Conservation (phyloP, 2,113 vertebrate species). For the Bos indicus region DNA sequence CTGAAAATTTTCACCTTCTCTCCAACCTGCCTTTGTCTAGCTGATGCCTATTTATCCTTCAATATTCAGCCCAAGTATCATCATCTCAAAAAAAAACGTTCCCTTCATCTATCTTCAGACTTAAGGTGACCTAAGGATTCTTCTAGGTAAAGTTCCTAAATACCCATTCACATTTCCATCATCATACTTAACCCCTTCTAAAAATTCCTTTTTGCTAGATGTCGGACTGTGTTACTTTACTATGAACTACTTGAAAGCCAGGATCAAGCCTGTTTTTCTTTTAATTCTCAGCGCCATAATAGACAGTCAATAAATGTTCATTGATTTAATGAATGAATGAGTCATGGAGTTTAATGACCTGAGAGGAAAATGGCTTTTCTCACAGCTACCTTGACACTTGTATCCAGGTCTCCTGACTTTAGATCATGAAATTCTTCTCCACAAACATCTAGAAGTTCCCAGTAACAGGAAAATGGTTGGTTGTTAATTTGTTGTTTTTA, state of each 20-base stretch:
- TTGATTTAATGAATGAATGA: not conserved
- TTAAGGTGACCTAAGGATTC: not conserved
- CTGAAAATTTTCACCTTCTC: not conserved
- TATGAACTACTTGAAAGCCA: not conserved
- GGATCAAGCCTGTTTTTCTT: not conserved
- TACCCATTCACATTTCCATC: not conserved
- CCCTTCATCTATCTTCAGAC: not conserved
- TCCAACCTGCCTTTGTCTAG: not conserved
- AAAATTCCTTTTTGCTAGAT: not conserved
- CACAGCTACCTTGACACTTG: not conserved
- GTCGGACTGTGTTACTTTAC: not conserved
- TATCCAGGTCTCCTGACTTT: not conserved
- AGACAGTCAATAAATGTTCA: not conserved
- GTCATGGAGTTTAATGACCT: not conserved
- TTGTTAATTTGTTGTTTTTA: not conserved
- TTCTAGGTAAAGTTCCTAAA: not conserved
- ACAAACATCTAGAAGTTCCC: not conserved
- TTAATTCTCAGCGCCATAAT: not conserved
- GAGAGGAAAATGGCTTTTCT: not conserved
- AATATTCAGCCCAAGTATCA: not conserved
- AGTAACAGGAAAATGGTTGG: not conserved
- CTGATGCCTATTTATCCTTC: constrained; percentile 6
- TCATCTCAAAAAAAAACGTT: not conserved
- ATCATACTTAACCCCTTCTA: not conserved
- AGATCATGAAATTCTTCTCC: not conserved